Base-by-base conservation (phyloP, 2,113 vertebrate genomes). In the Thamnophis sirtalis region DNA sequence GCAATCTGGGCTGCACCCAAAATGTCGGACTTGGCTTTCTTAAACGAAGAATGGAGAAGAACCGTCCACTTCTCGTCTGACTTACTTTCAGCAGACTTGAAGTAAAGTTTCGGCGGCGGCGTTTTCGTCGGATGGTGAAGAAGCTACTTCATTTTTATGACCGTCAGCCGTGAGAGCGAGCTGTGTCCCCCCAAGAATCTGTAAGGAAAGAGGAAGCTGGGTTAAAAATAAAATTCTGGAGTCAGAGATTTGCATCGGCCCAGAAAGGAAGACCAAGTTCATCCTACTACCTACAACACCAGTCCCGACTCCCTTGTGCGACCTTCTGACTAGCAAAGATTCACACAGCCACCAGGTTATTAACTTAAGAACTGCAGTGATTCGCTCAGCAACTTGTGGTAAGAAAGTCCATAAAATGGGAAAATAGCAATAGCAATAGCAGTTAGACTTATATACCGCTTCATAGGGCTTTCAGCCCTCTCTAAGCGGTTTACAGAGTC, bases 131-230 rank as follows among this genome's bases (percentile, higher is more conserved):
- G 93, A 96, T 93, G 95, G 93, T 93, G 95, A 93, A 85, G 94
- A 94, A 94, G 94, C 92, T 1, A 95, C 92, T 94, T 96, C 97
- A 97, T 96, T 93, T 95, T 93, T 94, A 92, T 95, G 93, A 95
- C 94, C 93, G 95, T 93, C 91, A 91, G 95, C 94, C 94, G 89
- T 96, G 95, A 92, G 95, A 96, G 90, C 92, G 95, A 94, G 94
- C 87, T 90, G 94, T 91, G 91, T 95, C 87, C 95, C 94, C 95
- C 95, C 96, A 97, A 96, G 96, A 95, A 94, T 94, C 97, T 98
- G 95, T 9, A 93, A 95, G 50, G 94, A 51, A 93, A 24, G 28
- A 93, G 10, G 68, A 26, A 8, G 84, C 19, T 9, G 19, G 51
- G 93, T 95, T 94, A 95, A 58, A 80, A 43, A 53, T 63, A 54